phyloP scores from a whole-genome alignment of 2,113 vertebrate species.

The Pao palembangensis region DNA sequence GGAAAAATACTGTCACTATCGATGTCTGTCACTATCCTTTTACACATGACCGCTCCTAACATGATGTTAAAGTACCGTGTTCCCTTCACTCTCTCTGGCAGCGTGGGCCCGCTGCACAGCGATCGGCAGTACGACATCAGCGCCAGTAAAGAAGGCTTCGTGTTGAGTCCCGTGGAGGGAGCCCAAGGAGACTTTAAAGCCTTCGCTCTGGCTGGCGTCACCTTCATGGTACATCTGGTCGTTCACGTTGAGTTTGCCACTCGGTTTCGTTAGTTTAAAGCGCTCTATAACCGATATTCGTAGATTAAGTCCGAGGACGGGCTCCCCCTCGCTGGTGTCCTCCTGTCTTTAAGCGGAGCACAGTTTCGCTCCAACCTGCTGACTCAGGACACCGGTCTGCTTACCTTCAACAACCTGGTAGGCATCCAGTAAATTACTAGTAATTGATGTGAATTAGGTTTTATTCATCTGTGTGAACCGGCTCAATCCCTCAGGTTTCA shows the following conservation, averaged over 20 bases:
- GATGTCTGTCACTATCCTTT: not conserved
- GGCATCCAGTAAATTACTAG: not conserved
- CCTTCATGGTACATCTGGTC: slow-evolving; percentile 86
- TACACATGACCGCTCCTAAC: not conserved
- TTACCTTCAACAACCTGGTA: slow-evolving; percentile 96
- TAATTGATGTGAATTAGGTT: too few relatives aligned
- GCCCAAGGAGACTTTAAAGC: slow-evolving; percentile 92
- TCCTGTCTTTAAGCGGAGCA: slow-evolving; percentile 93
- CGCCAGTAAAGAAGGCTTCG: slow-evolving; percentile 92
- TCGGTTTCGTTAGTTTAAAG: too few relatives aligned
- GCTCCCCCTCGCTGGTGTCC: slow-evolving; percentile 88
- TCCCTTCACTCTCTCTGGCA: slow-evolving; percentile 43
- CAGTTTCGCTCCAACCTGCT: slow-evolving; percentile 94
- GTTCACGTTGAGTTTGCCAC: too few relatives aligned
- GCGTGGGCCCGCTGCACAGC: slow-evolving; percentile 93
- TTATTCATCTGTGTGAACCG: too few relatives aligned
- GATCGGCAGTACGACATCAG: slow-evolving; percentile 87
- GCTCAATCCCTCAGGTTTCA: too few relatives aligned
- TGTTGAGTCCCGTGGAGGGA: slow-evolving; percentile 88
- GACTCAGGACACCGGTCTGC: slow-evolving; percentile 90
- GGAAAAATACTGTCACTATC: too few relatives aligned
- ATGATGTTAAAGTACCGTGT: not conserved
- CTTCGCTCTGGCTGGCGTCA: slow-evolving; percentile 92
- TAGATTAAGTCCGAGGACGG: slow-evolving; percentile 92
- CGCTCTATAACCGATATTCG: not conserved